These are phyloP conservation scores for Phodopus roborovskii DNA, from an alignment of 2,113 vertebrate species.

Conservation along the genomic window DNA sequence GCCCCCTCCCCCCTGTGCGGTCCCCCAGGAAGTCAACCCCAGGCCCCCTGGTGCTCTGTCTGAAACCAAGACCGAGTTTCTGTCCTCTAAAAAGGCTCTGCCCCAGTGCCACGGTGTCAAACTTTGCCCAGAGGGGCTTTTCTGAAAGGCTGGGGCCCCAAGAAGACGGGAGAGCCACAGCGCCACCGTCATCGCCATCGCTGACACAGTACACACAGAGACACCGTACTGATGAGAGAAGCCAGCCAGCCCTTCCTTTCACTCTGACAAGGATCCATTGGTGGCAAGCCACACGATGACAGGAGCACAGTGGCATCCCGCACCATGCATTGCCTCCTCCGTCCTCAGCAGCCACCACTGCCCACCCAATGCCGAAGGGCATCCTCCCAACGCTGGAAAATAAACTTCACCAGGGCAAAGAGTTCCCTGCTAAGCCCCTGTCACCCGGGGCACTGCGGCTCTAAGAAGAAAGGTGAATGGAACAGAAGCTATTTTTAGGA, in stretches of 20 bases:
- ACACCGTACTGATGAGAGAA: not conserved
- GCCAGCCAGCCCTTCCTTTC: not conserved
- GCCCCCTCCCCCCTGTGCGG: not conserved
- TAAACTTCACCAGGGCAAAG: slow-evolving; percentile 80
- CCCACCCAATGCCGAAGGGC: slow-evolving; percentile 69
- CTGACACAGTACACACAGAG: not conserved
- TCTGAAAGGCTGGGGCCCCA: not conserved
- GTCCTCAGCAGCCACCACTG: not conserved
- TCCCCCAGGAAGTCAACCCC: not conserved
- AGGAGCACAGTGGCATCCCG: not conserved
- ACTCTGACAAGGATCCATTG: not conserved
- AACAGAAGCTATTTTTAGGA: slow-evolving; percentile 65
- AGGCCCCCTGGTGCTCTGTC: not conserved
- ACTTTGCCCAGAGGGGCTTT: slow-evolving; percentile 67
- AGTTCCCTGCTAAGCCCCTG: slow-evolving; percentile 41
- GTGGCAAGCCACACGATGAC: not conserved
- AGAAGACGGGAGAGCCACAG: not conserved
- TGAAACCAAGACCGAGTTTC: not conserved
- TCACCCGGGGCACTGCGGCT: not conserved
- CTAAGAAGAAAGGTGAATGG: not conserved
- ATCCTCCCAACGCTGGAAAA: slow-evolving; percentile 63
- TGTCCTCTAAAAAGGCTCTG: not conserved
- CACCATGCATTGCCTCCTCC: not conserved
- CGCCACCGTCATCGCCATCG: not conserved
- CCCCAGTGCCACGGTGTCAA: not conserved